Percentiles rank a stretch among this genome's conserved stretches.
phyloP scores from a whole-genome alignment of 2,797 vertebrate genomes.

The Eospalax fontanierii region DNA sequence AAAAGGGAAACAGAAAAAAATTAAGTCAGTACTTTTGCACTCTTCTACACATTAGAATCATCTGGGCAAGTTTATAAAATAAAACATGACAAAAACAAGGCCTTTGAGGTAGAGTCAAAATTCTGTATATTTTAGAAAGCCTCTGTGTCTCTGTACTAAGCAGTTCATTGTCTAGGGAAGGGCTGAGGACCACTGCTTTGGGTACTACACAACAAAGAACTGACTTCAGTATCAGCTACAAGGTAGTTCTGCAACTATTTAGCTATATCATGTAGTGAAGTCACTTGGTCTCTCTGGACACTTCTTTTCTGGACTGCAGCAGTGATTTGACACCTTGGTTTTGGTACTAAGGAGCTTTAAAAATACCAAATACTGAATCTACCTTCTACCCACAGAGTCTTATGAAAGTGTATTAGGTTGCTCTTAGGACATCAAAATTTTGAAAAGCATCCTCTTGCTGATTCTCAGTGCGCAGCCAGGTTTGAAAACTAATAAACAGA shows the following conservation, averaged over 20 bases:
- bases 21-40: not conserved
- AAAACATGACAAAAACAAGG: not conserved
- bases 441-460: not conserved
- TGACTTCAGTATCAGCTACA: not conserved
- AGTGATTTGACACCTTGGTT: conserved; percentile 12
- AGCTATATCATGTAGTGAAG: not conserved
- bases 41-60: not conserved
- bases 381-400: not conserved
- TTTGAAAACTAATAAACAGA: conserved; percentile 30
- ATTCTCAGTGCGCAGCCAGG: not conserved
- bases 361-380: not conserved
- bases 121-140: not conserved
- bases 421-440: conserved; percentile 32
- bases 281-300: not conserved
- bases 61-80: not conserved
- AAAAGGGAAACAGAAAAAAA: not conserved
- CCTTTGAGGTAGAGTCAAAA: not conserved
- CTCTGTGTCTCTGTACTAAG: not conserved
- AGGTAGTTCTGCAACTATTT: conserved; percentile 35
- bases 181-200: not conserved
- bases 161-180: not conserved
- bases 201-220: not conserved
- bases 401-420: not conserved
- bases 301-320: not conserved
- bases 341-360: not conserved